Percentiles rank a stretch among this genome's conserved stretches.
Evolutionary conservation across 2,797 vertebrate species (phyloP).

Genomic region (Coregonus ussuriensis): DNA sequence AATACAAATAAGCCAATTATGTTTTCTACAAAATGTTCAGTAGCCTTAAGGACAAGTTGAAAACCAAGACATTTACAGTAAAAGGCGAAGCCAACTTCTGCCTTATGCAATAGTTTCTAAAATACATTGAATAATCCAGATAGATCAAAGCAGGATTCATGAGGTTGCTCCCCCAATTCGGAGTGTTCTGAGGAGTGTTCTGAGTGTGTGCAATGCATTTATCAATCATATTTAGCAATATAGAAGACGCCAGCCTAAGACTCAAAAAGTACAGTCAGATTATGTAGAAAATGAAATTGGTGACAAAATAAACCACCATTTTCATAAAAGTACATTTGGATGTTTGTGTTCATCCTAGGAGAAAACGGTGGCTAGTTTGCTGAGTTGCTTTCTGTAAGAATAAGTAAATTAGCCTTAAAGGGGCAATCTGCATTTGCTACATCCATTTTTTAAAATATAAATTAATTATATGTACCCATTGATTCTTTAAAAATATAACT

Average conservation of each 20-base stretch:
- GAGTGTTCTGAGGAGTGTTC: background rate
- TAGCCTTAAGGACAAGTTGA: constrained; percentile 28
- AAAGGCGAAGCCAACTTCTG: constrained; percentile 7
- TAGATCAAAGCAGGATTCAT: background rate
- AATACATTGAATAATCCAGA: constrained; percentile 8
- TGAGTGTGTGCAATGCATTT: background rate
- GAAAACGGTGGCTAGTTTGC: constrained; percentile 6
- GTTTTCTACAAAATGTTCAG: constrained; percentile 31
- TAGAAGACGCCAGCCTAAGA: background rate
- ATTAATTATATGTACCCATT: too few species aligned
- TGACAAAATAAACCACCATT: constrained; percentile 12
- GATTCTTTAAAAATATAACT: too few species aligned
- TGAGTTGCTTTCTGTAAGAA: constrained; percentile 14
- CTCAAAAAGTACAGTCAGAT: background rate
- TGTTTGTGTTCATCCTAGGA: background rate
- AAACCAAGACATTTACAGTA: constrained; percentile 8
- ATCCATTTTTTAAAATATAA: too few species aligned
- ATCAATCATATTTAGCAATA: background rate
- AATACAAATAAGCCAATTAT: constrained; percentile 28
- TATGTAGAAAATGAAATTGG: background rate
- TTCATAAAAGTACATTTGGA: background rate
- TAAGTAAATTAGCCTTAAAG: background rate
- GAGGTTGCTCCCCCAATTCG: background rate
- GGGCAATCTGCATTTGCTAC: too few species aligned
- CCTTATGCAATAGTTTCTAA: constrained; percentile 8